These are phyloP conservation scores for Dendrophyllia cribrosa DNA, from an alignment of 64 coral and sea anemone genomes.

Conservation along the genomic window DNA sequence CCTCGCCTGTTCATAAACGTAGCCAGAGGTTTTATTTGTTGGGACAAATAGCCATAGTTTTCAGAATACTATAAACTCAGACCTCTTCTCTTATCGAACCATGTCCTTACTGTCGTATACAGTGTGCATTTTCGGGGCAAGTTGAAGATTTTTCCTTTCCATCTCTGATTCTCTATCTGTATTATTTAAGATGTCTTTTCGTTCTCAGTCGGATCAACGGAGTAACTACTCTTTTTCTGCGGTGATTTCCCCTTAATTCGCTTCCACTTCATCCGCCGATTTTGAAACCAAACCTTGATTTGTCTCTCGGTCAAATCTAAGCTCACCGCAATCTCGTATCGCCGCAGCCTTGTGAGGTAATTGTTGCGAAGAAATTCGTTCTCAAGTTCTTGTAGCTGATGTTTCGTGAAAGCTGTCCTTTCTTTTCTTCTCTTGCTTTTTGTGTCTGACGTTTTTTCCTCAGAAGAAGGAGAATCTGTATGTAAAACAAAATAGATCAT, in stretches of 20 bases:
- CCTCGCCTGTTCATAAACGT: too few species aligned
- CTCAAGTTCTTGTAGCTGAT: constrained; percentile 76
- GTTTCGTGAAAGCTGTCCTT: constrained; percentile 71
- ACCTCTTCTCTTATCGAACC: too few species aligned
- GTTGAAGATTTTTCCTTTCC: too few species aligned
- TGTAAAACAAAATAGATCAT: background rate
- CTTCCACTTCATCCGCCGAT: constrained; percentile 79
- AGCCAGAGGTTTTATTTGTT: too few species aligned
- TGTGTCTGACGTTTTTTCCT: background rate
- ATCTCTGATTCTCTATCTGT: too few species aligned
- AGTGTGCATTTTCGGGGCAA: too few species aligned
- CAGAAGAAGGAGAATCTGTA: constrained; percentile 15
- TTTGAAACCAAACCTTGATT: constrained; percentile 82
- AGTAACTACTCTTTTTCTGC: constrained; percentile 3
- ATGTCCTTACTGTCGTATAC: too few species aligned
- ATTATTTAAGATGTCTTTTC: background rate
- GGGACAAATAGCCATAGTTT: too few species aligned
- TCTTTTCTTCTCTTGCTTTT: constrained; percentile 60
- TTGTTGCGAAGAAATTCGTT: constrained; percentile 77
- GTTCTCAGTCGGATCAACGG: background rate
- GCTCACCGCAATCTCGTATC: constrained; percentile 76
- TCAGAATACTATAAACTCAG: too few species aligned
- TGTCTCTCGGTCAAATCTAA: constrained; percentile 76
- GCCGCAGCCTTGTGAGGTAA: constrained; percentile 59
- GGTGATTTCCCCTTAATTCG: constrained; percentile 50